These are phyloP conservation scores for Lindbergichthys nudifrons DNA, from an alignment of 2,797 vertebrate species.

Conservation along the genomic window DNA sequence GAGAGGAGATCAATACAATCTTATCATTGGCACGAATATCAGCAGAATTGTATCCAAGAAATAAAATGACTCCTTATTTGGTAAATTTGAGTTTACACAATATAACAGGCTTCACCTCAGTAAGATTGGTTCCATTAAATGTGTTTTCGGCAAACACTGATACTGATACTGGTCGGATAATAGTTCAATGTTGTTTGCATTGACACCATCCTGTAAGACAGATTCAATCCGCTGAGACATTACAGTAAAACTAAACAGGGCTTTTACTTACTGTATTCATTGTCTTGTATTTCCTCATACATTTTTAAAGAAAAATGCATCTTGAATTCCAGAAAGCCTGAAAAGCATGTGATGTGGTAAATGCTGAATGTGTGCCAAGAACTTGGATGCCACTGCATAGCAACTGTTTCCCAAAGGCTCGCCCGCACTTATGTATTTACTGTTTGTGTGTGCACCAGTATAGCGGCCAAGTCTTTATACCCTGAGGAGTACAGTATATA, in stretches of 20 bases:
- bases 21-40: conserved; percentile 26
- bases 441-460: conserved; percentile 1
- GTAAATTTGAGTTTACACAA: conserved; percentile 15
- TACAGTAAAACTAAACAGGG: neutral
- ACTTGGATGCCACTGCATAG: conserved; percentile 16
- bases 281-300: neutral
- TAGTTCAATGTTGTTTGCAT: neutral
- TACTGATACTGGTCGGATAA: too few species aligned
- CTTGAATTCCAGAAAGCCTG: conserved; percentile 18
- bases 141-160: too few species aligned
- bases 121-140: neutral
- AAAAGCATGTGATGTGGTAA: conserved; percentile 24
- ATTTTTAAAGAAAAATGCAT: conserved; percentile 2
- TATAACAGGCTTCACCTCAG: neutral
- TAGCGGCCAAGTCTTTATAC: conserved; percentile 10
- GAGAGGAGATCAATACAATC: conserved; percentile 14
- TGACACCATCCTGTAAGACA: neutral
- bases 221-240: neutral
- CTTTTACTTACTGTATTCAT: neutral
- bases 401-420: conserved; percentile 43
- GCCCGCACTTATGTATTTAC: conserved; percentile 12
- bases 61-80: neutral
- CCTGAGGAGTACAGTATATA: neutral
- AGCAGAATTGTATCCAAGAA: neutral
- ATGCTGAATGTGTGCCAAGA: conserved; percentile 10